Base-by-base conservation (phyloP, 1,140 invertebrate species). In the Zaprionus camerounensis region DNA sequence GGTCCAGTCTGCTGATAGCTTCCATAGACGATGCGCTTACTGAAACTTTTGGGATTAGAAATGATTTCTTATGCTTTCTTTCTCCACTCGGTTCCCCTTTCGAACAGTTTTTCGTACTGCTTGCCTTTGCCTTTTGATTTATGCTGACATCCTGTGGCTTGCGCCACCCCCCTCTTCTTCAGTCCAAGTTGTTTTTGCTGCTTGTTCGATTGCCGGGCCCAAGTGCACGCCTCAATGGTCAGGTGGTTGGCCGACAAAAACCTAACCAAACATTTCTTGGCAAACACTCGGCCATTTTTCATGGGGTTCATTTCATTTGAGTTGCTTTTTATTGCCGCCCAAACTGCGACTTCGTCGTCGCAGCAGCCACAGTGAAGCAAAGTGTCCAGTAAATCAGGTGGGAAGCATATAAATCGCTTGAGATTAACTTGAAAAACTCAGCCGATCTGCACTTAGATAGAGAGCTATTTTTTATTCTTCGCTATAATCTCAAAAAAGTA, bases 201-300 rank as follows among this genome's bases (percentile, higher is more conserved):
- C 65, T 31, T 71, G 61, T 87, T 87, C 80, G 83, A 87, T 81
- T 90, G 78, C 79, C 76, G 67, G 57, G 76, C 61, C 78, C 79
- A 66, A 80, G 68, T 75, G 79, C 71, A 90, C 85, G 85, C 86
- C 85, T 90, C 86, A 90, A 81, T 90, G 85, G 85, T 90, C 85
- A 90, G 85, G 85, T 90, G 85, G 81, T 61, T 81, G 80, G 81
- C 64, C 78, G 57, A 66, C 41, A 78, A 66, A 81, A 78, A 88
- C 81, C 84, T 81, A 88, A 87, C 78, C 84, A 87, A 87, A 87
- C 84, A 87, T 84, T 87, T 87, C 84, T 87, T 87, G 84, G 84
- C 84, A 87, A 87, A 87, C 84, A 87, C 84, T 87, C 78, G 65
- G 69, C 84, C 84, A 88, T 87, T 87, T 88, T 87, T 87, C 84